Conservation (phyloP, 2,797 vertebrate species). For the Tauraco hartlaubi region DNA sequence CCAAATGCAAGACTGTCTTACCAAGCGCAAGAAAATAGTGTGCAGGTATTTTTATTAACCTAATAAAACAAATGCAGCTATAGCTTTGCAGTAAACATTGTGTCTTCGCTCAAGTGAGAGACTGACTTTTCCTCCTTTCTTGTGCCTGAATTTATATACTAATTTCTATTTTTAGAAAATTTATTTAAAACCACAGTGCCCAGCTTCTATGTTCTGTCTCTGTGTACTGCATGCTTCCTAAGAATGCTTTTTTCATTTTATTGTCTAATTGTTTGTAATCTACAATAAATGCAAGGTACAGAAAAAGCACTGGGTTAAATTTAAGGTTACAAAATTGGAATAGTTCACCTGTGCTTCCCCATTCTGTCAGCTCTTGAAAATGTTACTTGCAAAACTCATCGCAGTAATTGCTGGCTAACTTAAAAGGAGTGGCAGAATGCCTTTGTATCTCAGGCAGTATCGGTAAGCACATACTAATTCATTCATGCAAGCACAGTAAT, state of each 20-base stretch:
- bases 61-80: neutral
- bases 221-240: neutral
- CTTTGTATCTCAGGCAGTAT: too few relatives aligned
- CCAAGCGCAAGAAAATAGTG: constrained; percentile 76
- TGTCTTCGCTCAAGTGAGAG: neutral
- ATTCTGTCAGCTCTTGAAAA: neutral
- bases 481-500: neutral
- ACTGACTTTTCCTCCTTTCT: neutral
- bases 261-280: neutral
- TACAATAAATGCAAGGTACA: neutral
- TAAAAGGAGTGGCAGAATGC: neutral
- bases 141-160: neutral
- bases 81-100: neutral
- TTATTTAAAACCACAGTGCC: neutral
- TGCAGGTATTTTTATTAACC: constrained; percentile 74
- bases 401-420: neutral
- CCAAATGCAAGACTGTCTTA: constrained; percentile 80
- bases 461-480: neutral
- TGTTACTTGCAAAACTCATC: neutral
- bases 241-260: neutral
- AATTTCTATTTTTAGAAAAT: neutral
- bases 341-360: neutral
- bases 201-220: neutral
- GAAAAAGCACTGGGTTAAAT: neutral
- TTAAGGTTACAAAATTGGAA: neutral